Evolutionary conservation across 2,888 invertebrate species (phyloP), one percentile per base, ranked within the genome.

Genomic region (Ochropacha duplaris): DNA sequence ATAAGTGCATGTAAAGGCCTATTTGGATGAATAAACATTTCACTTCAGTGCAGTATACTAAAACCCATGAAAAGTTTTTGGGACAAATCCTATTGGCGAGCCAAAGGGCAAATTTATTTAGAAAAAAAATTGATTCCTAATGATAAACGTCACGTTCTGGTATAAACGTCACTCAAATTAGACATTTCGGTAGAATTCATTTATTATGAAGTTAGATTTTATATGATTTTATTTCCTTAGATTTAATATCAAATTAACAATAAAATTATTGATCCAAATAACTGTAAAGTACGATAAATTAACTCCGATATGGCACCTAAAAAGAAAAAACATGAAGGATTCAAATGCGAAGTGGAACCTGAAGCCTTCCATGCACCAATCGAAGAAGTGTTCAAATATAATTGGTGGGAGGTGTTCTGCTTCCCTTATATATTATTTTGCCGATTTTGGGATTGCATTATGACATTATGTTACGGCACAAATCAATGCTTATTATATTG

Each of bases 381-480:
- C 0, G 86, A 87, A 22, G 84, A 87, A 54, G 78, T 84, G 0
- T 85, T 86, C 56, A 66, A 71, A 49, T 84, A 82, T 50, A 87
- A 87, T 34, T 88, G 87, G 87, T 87, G 88, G 83, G 89, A 90
- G 70, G 79, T 90, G 0, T 86, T 86, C 50, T 90, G 89, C 70
- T 89, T 88, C 58, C 91, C 92, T 0, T 90, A 88, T 39, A 83
- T 87, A 58, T 49, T 91, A 11, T 83, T 85, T 54, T 69, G 81
- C 0, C 74, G 86, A 50, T 52, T 88, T 24, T 89, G 86, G 84
- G 84, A 86, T 12, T 86, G 81, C 58, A 87, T 79, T 36, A 65
- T 83, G 0, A 71, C 86, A 0, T 52, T 90, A 22, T 90, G 86
- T 55, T 74, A 86, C 0, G 87, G 90, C 0, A 82, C 88, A 2